Conservation (phyloP, 2,888 invertebrate species). For the Drosophila ochracea region DNA sequence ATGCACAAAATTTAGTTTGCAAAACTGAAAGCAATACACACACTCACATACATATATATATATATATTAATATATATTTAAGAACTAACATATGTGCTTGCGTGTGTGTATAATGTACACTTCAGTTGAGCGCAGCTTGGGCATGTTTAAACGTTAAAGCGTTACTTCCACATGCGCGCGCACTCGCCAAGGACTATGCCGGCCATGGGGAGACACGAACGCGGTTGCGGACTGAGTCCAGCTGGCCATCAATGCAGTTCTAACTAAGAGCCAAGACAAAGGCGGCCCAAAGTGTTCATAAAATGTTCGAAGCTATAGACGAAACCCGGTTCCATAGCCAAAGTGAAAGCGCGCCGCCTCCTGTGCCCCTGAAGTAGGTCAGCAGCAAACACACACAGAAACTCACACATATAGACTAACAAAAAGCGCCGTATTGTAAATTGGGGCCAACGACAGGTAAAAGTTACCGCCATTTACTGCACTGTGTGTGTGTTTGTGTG, state of each 20-base stretch:
- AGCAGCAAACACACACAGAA: constrained; percentile 28
- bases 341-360: constrained; percentile 52
- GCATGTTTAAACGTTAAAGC: constrained; percentile 78
- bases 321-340: constrained; percentile 35
- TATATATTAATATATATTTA: neutral
- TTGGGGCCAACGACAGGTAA: constrained; percentile 66
- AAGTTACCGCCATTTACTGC: constrained; percentile 55
- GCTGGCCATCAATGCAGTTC: constrained; percentile 74
- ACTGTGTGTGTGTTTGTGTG: constrained; percentile 3
- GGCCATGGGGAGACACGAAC: constrained; percentile 4
- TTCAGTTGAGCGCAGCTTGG: constrained; percentile 63
- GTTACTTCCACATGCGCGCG: constrained; percentile 76
- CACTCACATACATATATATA: neutral
- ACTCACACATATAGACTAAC: constrained; percentile 13
- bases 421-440: constrained; percentile 61
- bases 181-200: constrained; percentile 22
- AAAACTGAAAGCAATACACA: constrained; percentile 64
- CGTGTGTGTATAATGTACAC: constrained; percentile 33
- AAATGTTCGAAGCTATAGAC: constrained; percentile 60
- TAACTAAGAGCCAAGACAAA: constrained; percentile 74
- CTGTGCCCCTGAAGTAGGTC: constrained; percentile 61
- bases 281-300: constrained; percentile 72
- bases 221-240: constrained; percentile 45
- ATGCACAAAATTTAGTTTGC: constrained; percentile 61
- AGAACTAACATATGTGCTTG: neutral